Evolutionary conservation across 2,113 vertebrate genomes (phyloP), one percentile per base, ranked within the genome.

Genomic region (Donacobius atricapilla): DNA sequence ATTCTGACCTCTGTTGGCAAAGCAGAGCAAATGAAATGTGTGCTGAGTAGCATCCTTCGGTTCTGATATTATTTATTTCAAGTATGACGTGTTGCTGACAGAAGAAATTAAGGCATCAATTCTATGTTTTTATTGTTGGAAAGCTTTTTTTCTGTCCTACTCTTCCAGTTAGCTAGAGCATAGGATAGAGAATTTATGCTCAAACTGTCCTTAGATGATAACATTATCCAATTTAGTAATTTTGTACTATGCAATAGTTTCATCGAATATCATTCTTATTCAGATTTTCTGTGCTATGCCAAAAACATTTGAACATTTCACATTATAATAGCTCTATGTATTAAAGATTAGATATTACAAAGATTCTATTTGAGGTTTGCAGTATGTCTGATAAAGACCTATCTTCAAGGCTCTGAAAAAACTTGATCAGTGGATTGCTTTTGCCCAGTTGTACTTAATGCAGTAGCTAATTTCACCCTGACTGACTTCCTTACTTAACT

Each of bases 1-100:
- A 88, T 90, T 94, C 90, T 96, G 96, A 93, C 92, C 93, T 93
- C 95, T 96, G 79, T 97, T 94, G 93, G 93, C 88, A 95, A 96
- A 94, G 60, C 64, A 89, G 57, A 89, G 96, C 79, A 95, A 92
- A 83, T 53, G 64, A 94, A 96, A 81, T 48, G 40, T 4, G 0
- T 88, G 24, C 51, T 88, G 45, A 42, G 20, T 54, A 93, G 30
- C 40, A 90, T 42, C 8, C 22, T 80, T 91, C 30, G 92, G 63
- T 33, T 95, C 88, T 72, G 63, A 18, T 66, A 37, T 27, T 83
- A n/a, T 83, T 91, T 83, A 44, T 88, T 95, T 90, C 39, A 63
- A 54, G 54, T 18, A 21, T 44, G 13, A 39, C 14, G 12, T 57
- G 10, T 57, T 90, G 5, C 18, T 65, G 50, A 54, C 27, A 83